Evolutionary conservation across 2,888 invertebrate genomes (phyloP).

Genomic region (Andrena dorsata): DNA sequence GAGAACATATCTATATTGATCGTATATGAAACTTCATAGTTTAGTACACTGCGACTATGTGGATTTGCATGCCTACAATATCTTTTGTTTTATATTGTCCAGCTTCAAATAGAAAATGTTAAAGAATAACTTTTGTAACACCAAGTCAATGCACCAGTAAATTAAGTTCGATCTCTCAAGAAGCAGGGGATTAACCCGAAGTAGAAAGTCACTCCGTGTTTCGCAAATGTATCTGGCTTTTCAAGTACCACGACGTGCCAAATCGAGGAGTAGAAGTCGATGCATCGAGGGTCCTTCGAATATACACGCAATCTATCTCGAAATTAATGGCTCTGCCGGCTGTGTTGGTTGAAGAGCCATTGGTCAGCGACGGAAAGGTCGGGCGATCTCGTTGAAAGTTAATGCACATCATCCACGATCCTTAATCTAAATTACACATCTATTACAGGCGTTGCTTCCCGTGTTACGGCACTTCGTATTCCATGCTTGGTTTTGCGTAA

Average conservation of each 20-base stretch:
- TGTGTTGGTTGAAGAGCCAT: constrained; percentile 18
- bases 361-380: constrained; percentile 25
- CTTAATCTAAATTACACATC: constrained; percentile 66
- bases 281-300: background rate
- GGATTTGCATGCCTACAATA: too few relatives aligned
- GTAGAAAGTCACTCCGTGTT: constrained; percentile 34
- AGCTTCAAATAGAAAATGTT: too few relatives aligned
- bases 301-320: background rate
- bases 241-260: background rate
- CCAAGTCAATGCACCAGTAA: background rate
- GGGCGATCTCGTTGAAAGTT: constrained; percentile 49
- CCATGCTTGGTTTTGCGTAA: constrained; percentile 58
- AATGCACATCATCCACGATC: constrained; percentile 55
- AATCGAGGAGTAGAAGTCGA: background rate
- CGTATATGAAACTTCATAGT: too few relatives aligned
- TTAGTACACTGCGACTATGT: too few relatives aligned
- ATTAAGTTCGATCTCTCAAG: background rate
- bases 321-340: constrained; percentile 25
- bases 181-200: background rate
- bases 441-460: constrained; percentile 65
- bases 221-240: constrained; percentile 31
- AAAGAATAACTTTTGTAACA: background rate
- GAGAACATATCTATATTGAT: too few relatives aligned
- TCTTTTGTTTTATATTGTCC: too few relatives aligned
- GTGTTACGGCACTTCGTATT: constrained; percentile 60